Evolutionary conservation across 2,888 invertebrate genomes (phyloP), one percentile per base, ranked within the genome.

Genomic region (Drosophila barbarae): DNA sequence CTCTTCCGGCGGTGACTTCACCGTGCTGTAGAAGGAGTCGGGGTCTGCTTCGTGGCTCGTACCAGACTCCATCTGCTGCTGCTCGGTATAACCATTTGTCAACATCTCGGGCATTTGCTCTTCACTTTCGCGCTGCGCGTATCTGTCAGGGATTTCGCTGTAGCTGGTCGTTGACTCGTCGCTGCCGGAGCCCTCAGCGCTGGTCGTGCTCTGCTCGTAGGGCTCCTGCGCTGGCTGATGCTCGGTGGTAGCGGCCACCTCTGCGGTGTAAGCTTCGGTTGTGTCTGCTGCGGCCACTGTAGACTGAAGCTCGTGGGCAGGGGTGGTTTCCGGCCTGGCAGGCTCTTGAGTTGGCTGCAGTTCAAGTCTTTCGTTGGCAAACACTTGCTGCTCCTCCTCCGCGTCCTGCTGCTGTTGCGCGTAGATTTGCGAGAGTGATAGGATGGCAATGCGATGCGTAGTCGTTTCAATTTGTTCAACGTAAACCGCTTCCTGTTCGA

Each of bases 361-460:
- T 26, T 77, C 72, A 5, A 71, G 54, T 61, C 73, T 52, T 49
- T 79, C 58, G 41, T 60, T 55, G 28, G 85, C 73, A 70, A 77
- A 77, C 26, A 72, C 50, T 30, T 72, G 63, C 42, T 78, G 79
- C 58, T 72, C 74, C 21, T 77, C 76, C 13, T 76, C 76, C 46
- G 76, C 71, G 38, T 78, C 65, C 54, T 86, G 73, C 34, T 87
- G 87, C 26, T 86, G 79, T 55, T 86, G 82, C 15, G 74, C 83
- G 68, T 83, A 77, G 47, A 80, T 80, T 65, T 80, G 68, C 5
- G 86, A 74, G n/a, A 85, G 63, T 32, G 85, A 85, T 21, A 77
- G 47, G 39, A 79, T 46, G 4, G 81, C 76, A 28, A 74, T 51
- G n/a, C 59, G 74, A 18, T 54, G 72, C n/a, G 83, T 84, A 36